These are phyloP conservation scores for Etia nguti DNA, from an alignment of 2,113 vertebrate species.

Conservation along the genomic window DNA sequence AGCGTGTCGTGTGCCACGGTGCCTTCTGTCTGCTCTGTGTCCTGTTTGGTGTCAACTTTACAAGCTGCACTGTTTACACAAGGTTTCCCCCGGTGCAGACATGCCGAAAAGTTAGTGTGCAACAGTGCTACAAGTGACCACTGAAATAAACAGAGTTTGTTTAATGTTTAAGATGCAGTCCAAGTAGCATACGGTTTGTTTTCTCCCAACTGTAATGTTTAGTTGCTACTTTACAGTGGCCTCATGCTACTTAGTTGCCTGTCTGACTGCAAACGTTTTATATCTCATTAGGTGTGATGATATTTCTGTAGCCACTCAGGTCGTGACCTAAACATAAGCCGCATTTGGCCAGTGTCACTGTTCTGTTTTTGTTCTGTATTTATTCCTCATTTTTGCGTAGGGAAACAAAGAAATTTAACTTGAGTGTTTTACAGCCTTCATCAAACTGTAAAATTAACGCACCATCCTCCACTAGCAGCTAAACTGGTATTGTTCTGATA, in stretches of 20 bases:
- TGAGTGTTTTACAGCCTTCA: neutral
- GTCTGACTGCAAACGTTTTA: neutral
- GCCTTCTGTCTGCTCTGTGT: neutral
- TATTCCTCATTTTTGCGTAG: neutral
- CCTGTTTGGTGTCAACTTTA: neutral
- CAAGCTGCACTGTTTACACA: constrained; percentile 10
- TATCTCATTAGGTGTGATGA: neutral
- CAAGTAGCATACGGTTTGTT: neutral
- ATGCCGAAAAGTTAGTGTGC: neutral
- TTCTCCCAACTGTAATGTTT: neutral
- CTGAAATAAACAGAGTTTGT: neutral
- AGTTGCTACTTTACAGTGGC: neutral
- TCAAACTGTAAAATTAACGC: neutral
- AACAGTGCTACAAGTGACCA: neutral
- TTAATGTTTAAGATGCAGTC: neutral
- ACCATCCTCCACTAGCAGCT: neutral
- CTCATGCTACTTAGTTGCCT: neutral
- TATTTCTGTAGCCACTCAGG: neutral
- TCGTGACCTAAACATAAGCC: neutral
- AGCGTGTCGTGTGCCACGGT: neutral
- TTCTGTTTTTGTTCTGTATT: neutral
- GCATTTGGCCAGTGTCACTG: neutral
- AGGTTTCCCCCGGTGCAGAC: neutral
- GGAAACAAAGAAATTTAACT: neutral
- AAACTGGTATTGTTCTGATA: neutral